Percentiles rank a stretch among this genome's conserved stretches.
These are phyloP conservation scores for Marasmarcha lunaedactyla DNA, from an alignment of 2,888 invertebrate species.

Conservation along the genomic window DNA sequence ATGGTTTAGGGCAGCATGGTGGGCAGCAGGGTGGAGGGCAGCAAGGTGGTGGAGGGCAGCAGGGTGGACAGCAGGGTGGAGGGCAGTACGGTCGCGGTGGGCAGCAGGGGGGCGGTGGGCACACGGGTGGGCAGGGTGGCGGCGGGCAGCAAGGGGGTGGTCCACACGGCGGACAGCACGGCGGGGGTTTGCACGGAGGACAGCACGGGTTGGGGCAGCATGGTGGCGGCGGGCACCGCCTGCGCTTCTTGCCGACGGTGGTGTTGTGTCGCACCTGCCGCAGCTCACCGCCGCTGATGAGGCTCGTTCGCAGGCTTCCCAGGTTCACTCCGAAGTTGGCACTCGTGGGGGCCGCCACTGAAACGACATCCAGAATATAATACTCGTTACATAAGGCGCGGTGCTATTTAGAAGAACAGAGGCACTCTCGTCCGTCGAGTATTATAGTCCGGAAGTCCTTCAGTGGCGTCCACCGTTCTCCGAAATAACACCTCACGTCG, in stretches of 20 bases:
- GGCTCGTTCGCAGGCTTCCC: background rate
- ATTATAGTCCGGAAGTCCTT: constrained; percentile 50
- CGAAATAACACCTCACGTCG: constrained; percentile 39
- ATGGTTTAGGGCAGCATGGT: constrained; percentile 21
- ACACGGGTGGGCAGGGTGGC: background rate
- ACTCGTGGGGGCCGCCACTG: constrained; percentile 28
- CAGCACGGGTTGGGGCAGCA: background rate
- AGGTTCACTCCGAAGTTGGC: background rate
- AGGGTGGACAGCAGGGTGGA: constrained; percentile 16
- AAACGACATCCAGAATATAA: constrained; percentile 54
- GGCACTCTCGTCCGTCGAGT: constrained; percentile 37
- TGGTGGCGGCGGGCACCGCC: constrained; percentile 2
- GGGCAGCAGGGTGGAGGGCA: constrained; percentile 19
- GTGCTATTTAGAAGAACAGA: constrained; percentile 53
- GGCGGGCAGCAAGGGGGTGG: background rate
- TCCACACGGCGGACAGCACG: background rate
- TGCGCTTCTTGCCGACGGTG: too few relatives aligned
- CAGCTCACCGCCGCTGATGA: background rate
- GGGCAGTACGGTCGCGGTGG: constrained; percentile 6
- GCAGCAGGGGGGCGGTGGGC: constrained; percentile 16
- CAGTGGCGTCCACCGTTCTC: constrained; percentile 50
- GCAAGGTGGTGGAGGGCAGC: constrained; percentile 18
- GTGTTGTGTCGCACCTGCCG: too few relatives aligned
- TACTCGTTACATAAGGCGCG: constrained; percentile 43
- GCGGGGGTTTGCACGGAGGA: background rate